A percentile compares a stretch with the other conserved stretches of the same genome.
phyloP scores from a whole-genome alignment of 2,113 vertebrate genomes.

The Macrotus californicus region DNA sequence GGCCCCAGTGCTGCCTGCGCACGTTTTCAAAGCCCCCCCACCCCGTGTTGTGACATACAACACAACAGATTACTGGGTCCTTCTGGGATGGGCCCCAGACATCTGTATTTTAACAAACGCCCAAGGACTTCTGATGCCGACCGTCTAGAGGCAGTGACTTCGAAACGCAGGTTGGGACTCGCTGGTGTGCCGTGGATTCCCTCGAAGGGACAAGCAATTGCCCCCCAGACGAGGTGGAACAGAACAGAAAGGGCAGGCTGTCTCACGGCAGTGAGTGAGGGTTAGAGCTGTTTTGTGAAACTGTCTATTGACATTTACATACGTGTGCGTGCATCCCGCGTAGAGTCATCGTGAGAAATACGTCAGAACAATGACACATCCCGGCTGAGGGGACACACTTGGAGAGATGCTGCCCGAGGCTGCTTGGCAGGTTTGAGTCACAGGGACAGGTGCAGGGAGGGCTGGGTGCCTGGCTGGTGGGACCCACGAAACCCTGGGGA shows the following conservation, averaged over 20 bases:
- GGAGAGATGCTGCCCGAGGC: not conserved
- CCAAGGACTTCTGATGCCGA: not conserved
- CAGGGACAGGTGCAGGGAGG: not conserved
- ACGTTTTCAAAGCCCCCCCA: not conserved
- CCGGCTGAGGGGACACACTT: not conserved
- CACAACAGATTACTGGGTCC: not conserved
- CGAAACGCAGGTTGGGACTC: not conserved
- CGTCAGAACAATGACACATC: too few species aligned
- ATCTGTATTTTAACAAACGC: not conserved
- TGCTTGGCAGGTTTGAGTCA: not conserved
- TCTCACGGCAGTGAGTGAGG: too few species aligned
- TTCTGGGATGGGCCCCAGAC: not conserved
- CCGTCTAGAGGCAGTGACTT: not conserved
- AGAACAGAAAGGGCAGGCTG: not conserved
- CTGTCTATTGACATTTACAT: not conserved
- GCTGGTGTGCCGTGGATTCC: not conserved
- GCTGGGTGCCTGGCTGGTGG: not conserved
- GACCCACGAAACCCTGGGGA: not conserved
- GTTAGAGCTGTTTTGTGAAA: not conserved
- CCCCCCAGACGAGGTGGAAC: not conserved
- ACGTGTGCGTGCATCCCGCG: accelerated
- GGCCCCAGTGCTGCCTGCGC: not conserved
- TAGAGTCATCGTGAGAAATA: not conserved
- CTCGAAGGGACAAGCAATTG: not conserved
- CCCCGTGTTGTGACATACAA: too few species aligned